Evolutionary conservation across 1,140 invertebrate species (phyloP), one percentile per base, ranked within the genome.

Genomic region (Brachionus asplanchnoidis): DNA sequence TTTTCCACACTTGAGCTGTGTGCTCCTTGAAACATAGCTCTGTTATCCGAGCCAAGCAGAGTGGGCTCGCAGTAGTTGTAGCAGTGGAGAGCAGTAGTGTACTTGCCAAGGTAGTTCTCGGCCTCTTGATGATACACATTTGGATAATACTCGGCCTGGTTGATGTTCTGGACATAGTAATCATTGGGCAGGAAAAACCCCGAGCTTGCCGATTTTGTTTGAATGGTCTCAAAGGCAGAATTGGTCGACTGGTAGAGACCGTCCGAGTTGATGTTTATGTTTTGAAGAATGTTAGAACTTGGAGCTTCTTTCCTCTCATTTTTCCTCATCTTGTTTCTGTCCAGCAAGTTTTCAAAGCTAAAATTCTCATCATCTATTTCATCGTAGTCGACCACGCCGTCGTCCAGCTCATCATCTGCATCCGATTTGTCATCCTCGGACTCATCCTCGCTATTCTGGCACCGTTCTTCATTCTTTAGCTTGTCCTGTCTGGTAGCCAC

Each of bases 211-310:
- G n/a, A 17, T 73, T 73, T 46, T 44, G 17, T 26, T 44, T 36
- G 36, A 42, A 40, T 46, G 42, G 73, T 17, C n/a, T 77, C 73
- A 50, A 77, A 77, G 12, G 73, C 73, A 2, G 73, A 77, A 50
- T 50, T 77, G 9, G 17, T 50, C 46, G 73, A 50, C 46, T 77
- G 73, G 42, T 77, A 77, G 11, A 77, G 11, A 11, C 44, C 73
- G 23, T 46, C 44, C 23, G 73, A 77, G 42, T 77, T 77, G 3
- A 77, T 77, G 46, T 77, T 77, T 50, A 77, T 77, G 50, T 77
- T 77, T 50, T 77, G 73, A 1, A 77, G 46, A 5, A 77, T 77
- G 46, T 77, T 77, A 1, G 73, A 50, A 77, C 9, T 50, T 14
- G 12, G 70, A 12, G 36, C 42, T 46, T 77, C 42, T 28, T 77